phyloP scores from a whole-genome alignment of 1,140 invertebrate genomes.

The Himalopsyche phryganea region DNA sequence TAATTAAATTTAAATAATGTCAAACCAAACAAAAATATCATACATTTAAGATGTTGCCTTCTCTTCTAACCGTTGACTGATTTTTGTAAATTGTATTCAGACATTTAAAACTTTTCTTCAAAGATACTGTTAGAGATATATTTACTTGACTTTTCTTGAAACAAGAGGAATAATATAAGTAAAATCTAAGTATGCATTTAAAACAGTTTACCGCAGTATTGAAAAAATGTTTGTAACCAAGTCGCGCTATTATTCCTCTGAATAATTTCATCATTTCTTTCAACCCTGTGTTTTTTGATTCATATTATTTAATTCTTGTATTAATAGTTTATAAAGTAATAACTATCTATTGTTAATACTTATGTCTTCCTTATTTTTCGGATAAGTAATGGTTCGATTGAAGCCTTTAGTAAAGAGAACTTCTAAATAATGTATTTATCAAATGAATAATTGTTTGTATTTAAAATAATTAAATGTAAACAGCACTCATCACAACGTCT shows the following conservation, averaged over 20 bases:
- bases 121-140: not conserved
- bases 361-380: not conserved
- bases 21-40: not conserved
- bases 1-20: not conserved
- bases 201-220: too few species aligned
- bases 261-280: too few species aligned
- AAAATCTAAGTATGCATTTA: too few species aligned
- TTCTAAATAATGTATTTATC: not conserved
- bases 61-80: conserved; percentile 2
- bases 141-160: too few species aligned
- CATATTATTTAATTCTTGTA: too few species aligned
- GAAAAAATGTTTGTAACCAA: too few species aligned
- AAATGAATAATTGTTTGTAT: not conserved
- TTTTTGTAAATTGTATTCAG: not conserved
- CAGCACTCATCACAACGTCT: not conserved
- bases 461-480: not conserved
- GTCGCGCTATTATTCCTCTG: too few species aligned
- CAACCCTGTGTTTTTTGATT: too few species aligned
- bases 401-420: not conserved
- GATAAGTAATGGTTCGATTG: not conserved
- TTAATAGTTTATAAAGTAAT: not conserved
- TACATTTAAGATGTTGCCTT: not conserved
- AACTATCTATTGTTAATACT: not conserved
- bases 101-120: not conserved
- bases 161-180: too few species aligned